These are phyloP conservation scores for Aleiodes leptofemur DNA, from an alignment of 2,888 invertebrate genomes.

Conservation along the genomic window DNA sequence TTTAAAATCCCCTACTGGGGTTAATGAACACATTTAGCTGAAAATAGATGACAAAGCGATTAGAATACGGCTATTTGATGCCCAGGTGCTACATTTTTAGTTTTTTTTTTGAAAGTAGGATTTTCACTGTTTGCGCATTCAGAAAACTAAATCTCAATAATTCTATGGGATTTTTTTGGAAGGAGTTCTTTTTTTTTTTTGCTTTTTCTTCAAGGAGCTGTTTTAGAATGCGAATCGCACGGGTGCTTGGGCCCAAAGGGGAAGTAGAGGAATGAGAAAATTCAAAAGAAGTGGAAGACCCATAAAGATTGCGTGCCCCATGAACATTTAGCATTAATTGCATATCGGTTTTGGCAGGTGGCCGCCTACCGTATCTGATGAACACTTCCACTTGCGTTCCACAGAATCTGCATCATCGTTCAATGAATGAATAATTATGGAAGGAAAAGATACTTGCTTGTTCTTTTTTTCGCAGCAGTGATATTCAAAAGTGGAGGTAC, in stretches of 20 bases:
- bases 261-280: constrained; percentile 39
- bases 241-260: neutral
- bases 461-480: neutral
- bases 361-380: constrained; percentile 65
- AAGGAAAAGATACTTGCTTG: constrained; percentile 17
- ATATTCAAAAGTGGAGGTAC: neutral
- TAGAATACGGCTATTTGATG: constrained; percentile 47
- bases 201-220: neutral
- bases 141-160: neutral
- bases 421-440: constrained; percentile 67
- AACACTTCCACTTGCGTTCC: constrained; percentile 64
- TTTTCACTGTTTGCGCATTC: neutral
- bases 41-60: constrained; percentile 45
- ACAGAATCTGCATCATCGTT: constrained; percentile 60
- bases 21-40: constrained; percentile 23
- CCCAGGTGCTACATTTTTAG: constrained; percentile 60
- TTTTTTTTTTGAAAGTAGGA: neutral
- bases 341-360: constrained; percentile 72
- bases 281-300: constrained; percentile 48
- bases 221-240: no score
- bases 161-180: neutral
- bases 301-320: constrained; percentile 66
- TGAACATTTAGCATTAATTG: constrained; percentile 70
- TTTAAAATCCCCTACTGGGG: neutral
- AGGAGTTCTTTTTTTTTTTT: neutral